Percentiles rank a stretch among this genome's conserved stretches.
phyloP scores from a whole-genome alignment of 2,888 invertebrate species.

The Lapara coniferarum region DNA sequence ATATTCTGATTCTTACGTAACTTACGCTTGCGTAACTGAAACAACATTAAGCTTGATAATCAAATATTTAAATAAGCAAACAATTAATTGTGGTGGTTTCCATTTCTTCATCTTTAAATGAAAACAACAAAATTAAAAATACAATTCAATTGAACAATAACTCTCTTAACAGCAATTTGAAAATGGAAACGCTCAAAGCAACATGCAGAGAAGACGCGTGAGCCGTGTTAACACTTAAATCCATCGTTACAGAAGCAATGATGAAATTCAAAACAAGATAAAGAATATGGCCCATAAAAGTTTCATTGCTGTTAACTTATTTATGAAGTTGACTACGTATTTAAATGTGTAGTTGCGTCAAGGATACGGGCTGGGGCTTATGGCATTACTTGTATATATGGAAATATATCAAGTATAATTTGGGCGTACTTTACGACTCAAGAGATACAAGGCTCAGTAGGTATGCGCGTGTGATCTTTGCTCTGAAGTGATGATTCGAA shows the following conservation, averaged over 20 bases:
- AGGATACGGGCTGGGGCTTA: conserved; percentile 33
- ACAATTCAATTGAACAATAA: too few relatives aligned
- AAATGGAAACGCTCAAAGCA: conserved; percentile 44
- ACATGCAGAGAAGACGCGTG: conserved; percentile 5
- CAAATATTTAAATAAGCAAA: too few relatives aligned
- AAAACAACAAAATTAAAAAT: too few relatives aligned
- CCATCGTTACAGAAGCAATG: conserved; percentile 66
- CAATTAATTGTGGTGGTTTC: too few relatives aligned
- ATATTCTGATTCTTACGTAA: too few relatives aligned
- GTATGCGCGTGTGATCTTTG: neutral
- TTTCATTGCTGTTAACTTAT: conserved; percentile 80
- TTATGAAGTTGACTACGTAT: conserved; percentile 76
- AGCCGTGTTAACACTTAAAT: conserved; percentile 61
- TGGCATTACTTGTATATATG: conserved; percentile 16
- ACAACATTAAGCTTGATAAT: too few relatives aligned
- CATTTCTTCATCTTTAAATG: too few relatives aligned
- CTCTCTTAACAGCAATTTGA: conserved; percentile 38
- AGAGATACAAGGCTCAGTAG: neutral
- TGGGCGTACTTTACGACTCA: neutral
- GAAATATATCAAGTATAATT: neutral
- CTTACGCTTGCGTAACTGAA: too few relatives aligned
- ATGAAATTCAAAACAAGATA: conserved; percentile 80
- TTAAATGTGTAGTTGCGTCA: conserved; percentile 64
- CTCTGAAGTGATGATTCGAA: neutral
- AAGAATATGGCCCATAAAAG: conserved; percentile 78